Evolutionary conservation across 2,797 vertebrate species (phyloP).

Genomic region (Myotis pilosus): DNA sequence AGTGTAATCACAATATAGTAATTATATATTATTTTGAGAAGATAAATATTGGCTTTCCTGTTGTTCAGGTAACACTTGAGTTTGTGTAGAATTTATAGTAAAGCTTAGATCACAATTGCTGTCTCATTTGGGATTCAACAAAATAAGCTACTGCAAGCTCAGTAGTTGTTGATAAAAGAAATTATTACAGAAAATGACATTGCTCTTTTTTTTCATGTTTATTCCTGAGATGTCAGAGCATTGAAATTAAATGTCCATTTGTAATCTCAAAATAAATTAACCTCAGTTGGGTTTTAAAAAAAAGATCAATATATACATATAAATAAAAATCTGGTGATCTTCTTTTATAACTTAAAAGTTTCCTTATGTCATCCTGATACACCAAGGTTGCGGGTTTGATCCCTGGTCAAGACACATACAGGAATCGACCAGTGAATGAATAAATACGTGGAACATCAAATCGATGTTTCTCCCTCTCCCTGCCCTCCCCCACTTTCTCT

Average conservation of each 20-base stretch:
- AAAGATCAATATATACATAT: background rate
- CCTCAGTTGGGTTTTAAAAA: background rate
- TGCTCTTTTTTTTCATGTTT: background rate
- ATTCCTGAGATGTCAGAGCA: background rate
- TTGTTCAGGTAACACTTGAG: background rate
- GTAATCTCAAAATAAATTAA: conserved; percentile 32
- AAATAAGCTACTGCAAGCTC: conserved; percentile 2
- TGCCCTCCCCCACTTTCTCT: background rate
- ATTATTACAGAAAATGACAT: background rate
- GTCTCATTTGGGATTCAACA: background rate
- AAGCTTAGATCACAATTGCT: background rate
- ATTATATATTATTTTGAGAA: conserved; percentile 16
- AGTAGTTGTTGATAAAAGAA: background rate
- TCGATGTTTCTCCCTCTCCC: background rate
- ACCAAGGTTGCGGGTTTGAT: background rate
- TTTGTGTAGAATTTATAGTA: background rate
- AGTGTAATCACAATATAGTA: background rate
- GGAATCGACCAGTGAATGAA: background rate
- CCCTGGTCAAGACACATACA: background rate
- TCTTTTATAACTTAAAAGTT: conserved; percentile 10
- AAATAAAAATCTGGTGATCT: conserved; percentile 1
- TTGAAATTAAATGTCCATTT: background rate
- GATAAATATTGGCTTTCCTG: conserved; percentile 12
- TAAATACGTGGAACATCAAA: background rate
- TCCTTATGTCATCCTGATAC: background rate